Evolutionary conservation across 2,888 invertebrate genomes (phyloP).

Genomic region (Lathronympha strigana): DNA sequence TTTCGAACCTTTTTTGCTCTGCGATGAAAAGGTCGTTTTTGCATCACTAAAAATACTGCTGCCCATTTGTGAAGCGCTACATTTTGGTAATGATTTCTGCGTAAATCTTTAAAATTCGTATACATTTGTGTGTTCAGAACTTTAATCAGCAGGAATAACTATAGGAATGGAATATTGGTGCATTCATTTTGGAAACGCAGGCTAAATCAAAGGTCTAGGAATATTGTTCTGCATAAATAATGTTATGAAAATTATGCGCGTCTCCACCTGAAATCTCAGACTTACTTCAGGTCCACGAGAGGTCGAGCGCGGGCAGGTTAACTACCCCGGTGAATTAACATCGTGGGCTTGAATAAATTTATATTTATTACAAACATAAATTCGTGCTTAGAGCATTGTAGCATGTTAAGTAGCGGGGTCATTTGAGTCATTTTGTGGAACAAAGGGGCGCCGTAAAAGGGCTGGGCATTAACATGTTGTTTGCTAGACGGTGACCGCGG

Average conservation of each 20-base stretch:
- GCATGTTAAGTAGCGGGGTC: slow-evolving; percentile 41
- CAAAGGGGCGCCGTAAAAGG: slow-evolving; percentile 36
- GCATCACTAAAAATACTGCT: slow-evolving; percentile 22
- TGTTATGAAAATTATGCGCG: slow-evolving; percentile 29
- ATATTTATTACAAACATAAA: slow-evolving; percentile 42
- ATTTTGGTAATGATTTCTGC: slow-evolving; percentile 19
- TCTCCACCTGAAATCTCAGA: slow-evolving; percentile 36
- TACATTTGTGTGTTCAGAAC: not conserved
- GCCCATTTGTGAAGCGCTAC: slow-evolving; percentile 15
- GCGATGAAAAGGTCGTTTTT: slow-evolving; percentile 38
- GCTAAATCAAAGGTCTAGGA: not conserved
- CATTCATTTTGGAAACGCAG: not conserved
- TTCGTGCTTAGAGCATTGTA: slow-evolving; percentile 41
- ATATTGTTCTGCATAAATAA: slow-evolving; percentile 3
- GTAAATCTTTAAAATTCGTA: not conserved
- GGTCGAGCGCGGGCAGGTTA: slow-evolving; percentile 34
- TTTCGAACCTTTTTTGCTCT: slow-evolving; percentile 51
- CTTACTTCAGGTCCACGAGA: slow-evolving; percentile 25
- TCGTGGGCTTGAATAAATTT: slow-evolving; percentile 42
- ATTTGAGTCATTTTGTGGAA: slow-evolving; percentile 34
- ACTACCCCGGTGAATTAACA: slow-evolving; percentile 41
- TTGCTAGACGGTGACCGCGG: slow-evolving; percentile 29
- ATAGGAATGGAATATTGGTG: not conserved
- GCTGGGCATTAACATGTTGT: slow-evolving; percentile 40
- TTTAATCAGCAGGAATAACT: not conserved